A percentile compares a stretch with the other conserved stretches of the same genome.
Conservation (phyloP, 2,797 vertebrate genomes). For the Coluber constrictor region DNA sequence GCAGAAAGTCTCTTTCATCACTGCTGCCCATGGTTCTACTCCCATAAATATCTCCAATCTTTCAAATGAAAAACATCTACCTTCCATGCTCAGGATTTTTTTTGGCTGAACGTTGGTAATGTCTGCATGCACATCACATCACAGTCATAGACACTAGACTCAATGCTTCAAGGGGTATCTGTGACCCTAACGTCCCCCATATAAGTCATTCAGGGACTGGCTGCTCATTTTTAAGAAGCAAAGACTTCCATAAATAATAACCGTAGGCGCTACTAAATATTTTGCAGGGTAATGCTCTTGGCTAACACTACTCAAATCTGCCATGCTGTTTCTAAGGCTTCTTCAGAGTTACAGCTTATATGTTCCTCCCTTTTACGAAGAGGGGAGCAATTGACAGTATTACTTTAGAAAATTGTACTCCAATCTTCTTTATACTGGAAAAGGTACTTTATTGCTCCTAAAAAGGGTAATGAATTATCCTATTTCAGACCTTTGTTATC, state of each 20-base stretch:
- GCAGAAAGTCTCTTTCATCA: neutral
- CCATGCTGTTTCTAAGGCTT: neutral
- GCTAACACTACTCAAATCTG: neutral
- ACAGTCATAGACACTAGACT: neutral
- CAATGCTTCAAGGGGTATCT: neutral
- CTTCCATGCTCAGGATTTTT: neutral
- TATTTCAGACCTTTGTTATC: neutral
- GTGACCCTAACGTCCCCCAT: neutral
- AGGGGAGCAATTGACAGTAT: neutral
- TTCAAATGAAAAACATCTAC: neutral
- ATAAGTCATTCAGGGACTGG: neutral
- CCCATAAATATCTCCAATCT: neutral
- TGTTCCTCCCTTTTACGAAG: neutral
- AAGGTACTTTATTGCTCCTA: neutral
- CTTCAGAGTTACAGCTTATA: neutral
- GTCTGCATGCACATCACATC: neutral
- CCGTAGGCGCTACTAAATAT: neutral
- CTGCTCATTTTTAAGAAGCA: neutral
- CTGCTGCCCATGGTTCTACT: neutral
- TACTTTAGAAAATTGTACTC: neutral
- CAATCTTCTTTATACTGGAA: neutral
- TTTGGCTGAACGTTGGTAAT: neutral
- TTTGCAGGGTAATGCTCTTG: neutral
- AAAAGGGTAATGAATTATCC: neutral
- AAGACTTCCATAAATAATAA: neutral